These are phyloP conservation scores for Drosophila sucinea DNA, from an alignment of 1,140 invertebrate species.

Conservation along the genomic window DNA sequence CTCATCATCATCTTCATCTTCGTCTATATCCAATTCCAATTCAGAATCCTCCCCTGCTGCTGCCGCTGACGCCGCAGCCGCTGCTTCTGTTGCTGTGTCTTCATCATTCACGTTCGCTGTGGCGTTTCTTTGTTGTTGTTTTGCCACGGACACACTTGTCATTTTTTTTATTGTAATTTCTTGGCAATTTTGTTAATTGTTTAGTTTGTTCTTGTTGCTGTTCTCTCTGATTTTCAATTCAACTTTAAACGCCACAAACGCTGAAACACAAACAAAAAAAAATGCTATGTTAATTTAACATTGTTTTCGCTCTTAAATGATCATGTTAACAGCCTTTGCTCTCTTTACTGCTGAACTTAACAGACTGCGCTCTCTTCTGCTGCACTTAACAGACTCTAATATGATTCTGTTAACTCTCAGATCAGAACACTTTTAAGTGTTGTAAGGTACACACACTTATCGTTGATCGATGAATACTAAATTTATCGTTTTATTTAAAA, in stretches of 20 bases:
- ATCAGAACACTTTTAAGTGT: too few species aligned
- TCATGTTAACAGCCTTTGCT: slow-evolving; percentile 16
- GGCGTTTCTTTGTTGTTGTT: slow-evolving; percentile 52
- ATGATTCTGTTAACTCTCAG: not conserved
- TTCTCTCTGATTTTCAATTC: slow-evolving; percentile 25
- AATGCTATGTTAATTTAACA: slow-evolving; percentile 10
- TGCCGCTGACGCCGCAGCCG: slow-evolving; percentile 52
- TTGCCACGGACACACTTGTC: slow-evolving; percentile 61
- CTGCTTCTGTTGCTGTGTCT: slow-evolving; percentile 38
- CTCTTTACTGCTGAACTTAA: not conserved
- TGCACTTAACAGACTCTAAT: not conserved
- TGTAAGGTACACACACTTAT: too few species aligned
- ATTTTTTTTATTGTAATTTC: slow-evolving; percentile 44
- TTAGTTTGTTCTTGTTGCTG: slow-evolving; percentile 7
- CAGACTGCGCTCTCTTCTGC: not conserved
- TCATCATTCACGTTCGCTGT: slow-evolving; percentile 29
- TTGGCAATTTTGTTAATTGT: slow-evolving; percentile 38
- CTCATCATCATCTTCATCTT: slow-evolving; percentile 63
- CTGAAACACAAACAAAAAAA: slow-evolving; percentile 14
- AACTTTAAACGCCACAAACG: slow-evolving; percentile 10
- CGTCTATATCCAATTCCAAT: slow-evolving; percentile 65
- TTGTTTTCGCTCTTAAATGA: slow-evolving; percentile 18
- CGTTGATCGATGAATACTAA: not conserved
- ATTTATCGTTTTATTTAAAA: not conserved
- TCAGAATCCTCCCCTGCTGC: slow-evolving; percentile 72